Evolutionary conservation across 2,113 vertebrate species (phyloP).

Genomic region (Eidolon helvum): DNA sequence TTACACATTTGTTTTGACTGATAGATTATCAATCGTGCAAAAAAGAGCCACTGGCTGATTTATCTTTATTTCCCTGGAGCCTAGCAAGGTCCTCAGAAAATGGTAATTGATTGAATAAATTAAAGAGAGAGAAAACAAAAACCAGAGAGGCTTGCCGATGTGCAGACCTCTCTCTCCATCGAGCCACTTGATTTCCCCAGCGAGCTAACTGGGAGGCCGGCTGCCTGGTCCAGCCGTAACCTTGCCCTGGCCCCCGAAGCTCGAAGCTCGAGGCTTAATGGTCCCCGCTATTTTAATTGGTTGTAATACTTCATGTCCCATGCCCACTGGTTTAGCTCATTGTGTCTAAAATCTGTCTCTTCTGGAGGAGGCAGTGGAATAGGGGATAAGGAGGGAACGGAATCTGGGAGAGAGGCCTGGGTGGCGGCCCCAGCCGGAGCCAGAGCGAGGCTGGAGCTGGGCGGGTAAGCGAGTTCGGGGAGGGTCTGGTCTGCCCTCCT

Average conservation of each 20-base stretch:
- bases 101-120: neutral
- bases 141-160: neutral
- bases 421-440: neutral
- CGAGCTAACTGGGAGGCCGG: neutral
- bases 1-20: neutral
- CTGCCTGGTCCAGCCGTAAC: neutral
- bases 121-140: neutral
- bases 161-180: neutral
- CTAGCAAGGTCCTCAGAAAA: neutral
- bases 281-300: slow-evolving; percentile 31
- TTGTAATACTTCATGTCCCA: neutral
- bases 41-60: neutral
- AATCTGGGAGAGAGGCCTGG: neutral
- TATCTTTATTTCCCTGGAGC: neutral
- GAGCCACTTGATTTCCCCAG: neutral
- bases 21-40: neutral
- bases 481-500: neutral
- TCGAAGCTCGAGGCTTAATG: slow-evolving; percentile 13
- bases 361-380: neutral
- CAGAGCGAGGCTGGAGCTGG: neutral
- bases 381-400: neutral
- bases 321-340: slow-evolving; percentile 24
- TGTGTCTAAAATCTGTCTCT: slow-evolving; percentile 16
- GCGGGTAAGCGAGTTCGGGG: neutral
- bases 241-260: neutral